A percentile compares a stretch with the other conserved stretches of the same genome.
Conservation (phyloP, 2,113 vertebrate genomes). For the Zeus faber region DNA sequence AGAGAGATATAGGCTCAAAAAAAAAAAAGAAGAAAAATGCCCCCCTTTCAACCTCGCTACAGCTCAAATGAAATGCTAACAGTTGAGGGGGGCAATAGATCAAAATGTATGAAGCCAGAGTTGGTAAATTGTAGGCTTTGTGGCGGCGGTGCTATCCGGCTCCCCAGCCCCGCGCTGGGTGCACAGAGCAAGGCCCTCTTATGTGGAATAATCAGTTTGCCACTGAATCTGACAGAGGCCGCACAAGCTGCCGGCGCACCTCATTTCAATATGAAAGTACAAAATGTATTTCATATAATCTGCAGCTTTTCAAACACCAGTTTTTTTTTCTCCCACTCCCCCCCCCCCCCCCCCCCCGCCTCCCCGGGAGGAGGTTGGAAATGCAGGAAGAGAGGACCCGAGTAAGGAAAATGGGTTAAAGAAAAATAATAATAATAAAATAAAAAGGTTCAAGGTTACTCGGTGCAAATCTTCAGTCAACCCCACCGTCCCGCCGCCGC, state of each 20-base stretch:
- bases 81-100: conserved; percentile 67
- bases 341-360: not conserved
- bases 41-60: conserved; percentile 66
- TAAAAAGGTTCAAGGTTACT: conserved; percentile 62
- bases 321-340: conserved; percentile 40
- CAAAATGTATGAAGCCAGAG: conserved; percentile 72
- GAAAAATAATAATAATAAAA: conserved; percentile 24
- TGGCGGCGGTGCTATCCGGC: conserved; percentile 67
- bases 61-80: conserved; percentile 72
- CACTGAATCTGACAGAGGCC: conserved; percentile 64
- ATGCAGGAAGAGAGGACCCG: conserved; percentile 51
- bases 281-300: conserved; percentile 72
- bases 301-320: conserved; percentile 62
- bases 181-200: conserved; percentile 68
- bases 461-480: conserved; percentile 60
- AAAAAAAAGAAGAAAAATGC: conserved; percentile 61
- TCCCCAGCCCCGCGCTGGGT: conserved; percentile 55
- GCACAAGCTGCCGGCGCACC: conserved; percentile 55
- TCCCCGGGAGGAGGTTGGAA: conserved; percentile 45
- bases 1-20: conserved; percentile 46
- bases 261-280: conserved; percentile 78
- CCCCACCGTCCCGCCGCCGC: not conserved
- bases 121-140: conserved; percentile 74
- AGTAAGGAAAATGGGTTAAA: conserved; percentile 35
- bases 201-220: conserved; percentile 72